A percentile compares a stretch with the other conserved stretches of the same genome.
These are phyloP conservation scores for Urocolius indicus DNA, from an alignment of 2,113 vertebrate genomes.

Conservation along the genomic window DNA sequence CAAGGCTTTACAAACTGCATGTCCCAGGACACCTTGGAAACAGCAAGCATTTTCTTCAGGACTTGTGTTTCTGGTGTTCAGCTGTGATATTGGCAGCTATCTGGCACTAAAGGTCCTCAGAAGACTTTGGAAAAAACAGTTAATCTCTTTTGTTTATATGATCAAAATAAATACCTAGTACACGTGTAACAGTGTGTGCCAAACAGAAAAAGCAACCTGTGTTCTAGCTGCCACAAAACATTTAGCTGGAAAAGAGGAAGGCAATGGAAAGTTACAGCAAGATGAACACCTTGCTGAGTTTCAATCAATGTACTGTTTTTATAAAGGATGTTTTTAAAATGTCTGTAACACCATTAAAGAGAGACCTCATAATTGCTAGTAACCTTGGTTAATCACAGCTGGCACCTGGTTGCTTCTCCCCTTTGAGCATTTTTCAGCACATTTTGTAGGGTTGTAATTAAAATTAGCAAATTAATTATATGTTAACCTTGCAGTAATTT, in stretches of 20 bases:
- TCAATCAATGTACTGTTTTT: background rate
- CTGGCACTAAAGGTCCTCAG: background rate
- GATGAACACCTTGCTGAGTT: background rate
- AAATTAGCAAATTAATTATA: constrained; percentile 63
- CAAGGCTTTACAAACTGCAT: background rate
- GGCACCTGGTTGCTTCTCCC: constrained; percentile 13
- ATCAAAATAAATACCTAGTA: background rate
- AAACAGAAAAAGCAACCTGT: background rate
- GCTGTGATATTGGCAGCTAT: background rate
- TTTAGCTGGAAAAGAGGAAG: background rate
- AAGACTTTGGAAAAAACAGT: background rate
- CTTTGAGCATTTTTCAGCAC: constrained; percentile 21
- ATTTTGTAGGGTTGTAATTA: constrained; percentile 32
- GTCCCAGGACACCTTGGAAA: background rate
- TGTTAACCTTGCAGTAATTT: constrained; percentile 46
- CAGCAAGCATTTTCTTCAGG: background rate
- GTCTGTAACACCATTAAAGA: background rate
- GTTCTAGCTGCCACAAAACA: background rate
- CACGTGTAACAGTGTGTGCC: background rate
- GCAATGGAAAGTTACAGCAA: background rate
- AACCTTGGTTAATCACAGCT: background rate
- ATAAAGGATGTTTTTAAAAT: background rate
- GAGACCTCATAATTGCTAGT: constrained; percentile 41
- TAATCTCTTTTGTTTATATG: background rate
- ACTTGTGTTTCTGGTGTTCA: background rate